Evolutionary conservation across 2,113 vertebrate genomes (phyloP).

Genomic region (Etia nguti): DNA sequence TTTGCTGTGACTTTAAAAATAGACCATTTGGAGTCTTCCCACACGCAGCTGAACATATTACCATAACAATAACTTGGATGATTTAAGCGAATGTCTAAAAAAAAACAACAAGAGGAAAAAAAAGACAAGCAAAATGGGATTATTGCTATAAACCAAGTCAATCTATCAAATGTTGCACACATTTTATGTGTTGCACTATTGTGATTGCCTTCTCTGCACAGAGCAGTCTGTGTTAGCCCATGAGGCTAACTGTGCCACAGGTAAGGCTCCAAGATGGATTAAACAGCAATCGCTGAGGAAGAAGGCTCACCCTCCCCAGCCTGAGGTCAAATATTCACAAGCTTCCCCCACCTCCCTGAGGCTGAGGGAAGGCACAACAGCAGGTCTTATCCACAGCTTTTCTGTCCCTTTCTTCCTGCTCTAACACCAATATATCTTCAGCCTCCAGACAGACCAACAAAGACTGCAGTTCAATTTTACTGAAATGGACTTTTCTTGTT

Average conservation of each 20-base stretch:
- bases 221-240: background rate
- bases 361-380: background rate
- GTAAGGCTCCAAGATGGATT: slow-evolving; percentile 53
- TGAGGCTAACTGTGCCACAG: slow-evolving; percentile 10
- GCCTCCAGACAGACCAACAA: background rate
- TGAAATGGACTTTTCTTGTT: background rate
- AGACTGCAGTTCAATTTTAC: background rate
- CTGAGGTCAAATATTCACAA: slow-evolving; percentile 37
- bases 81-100: background rate
- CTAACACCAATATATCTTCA: background rate
- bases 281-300: slow-evolving; percentile 57
- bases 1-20: slow-evolving; percentile 29
- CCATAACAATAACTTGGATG: background rate
- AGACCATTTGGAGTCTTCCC: slow-evolving; percentile 43
- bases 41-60: background rate
- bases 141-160: background rate
- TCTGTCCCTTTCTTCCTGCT: background rate
- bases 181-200: background rate
- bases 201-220: background rate
- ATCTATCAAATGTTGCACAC: background rate
- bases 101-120: background rate
- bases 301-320: background rate
- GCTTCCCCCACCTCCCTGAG: slow-evolving; percentile 9
- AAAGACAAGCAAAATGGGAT: background rate
- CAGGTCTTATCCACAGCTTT: slow-evolving; percentile 2